phyloP scores from a whole-genome alignment of 1,140 invertebrate genomes.

The Brachionus rotundiformis region DNA sequence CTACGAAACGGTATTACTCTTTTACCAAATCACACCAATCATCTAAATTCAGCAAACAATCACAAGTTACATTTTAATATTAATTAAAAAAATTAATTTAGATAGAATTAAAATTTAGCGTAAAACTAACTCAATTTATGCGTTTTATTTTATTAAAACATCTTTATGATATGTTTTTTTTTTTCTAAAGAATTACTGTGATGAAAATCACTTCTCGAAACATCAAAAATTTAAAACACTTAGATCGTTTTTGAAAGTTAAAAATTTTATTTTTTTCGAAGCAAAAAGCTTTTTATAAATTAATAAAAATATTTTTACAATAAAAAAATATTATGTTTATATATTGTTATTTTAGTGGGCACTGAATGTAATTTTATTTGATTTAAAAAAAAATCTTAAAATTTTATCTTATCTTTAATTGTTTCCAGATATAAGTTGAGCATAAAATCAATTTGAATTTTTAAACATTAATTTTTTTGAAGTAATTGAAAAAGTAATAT shows the following conservation, averaged over 20 bases:
- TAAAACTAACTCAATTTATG: not conserved
- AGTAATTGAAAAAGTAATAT: too few species aligned
- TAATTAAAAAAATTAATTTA: not conserved
- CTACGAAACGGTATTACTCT: slow-evolving; percentile 44
- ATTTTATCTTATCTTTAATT: too few species aligned
- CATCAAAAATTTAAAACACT: not conserved
- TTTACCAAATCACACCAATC: slow-evolving; percentile 32
- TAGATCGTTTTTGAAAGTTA: not conserved
- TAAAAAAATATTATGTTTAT: too few species aligned
- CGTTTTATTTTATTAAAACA: slow-evolving; percentile 20
- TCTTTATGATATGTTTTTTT: not conserved
- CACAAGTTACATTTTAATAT: slow-evolving; percentile 42
- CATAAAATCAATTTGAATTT: too few species aligned
- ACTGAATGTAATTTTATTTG: too few species aligned
- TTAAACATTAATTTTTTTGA: too few species aligned
- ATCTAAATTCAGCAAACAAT: not conserved
- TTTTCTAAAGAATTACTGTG: not conserved
- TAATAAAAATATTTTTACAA: not conserved
- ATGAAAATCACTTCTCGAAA: too few species aligned
- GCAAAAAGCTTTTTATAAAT: not conserved
- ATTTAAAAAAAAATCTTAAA: too few species aligned
- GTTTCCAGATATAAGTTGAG: too few species aligned
- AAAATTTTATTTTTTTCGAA: not conserved
- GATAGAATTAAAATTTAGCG: not conserved
- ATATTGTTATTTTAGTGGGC: too few species aligned